Conservation (phyloP, 2,113 vertebrate genomes). For the Bombycilla garrulus region DNA sequence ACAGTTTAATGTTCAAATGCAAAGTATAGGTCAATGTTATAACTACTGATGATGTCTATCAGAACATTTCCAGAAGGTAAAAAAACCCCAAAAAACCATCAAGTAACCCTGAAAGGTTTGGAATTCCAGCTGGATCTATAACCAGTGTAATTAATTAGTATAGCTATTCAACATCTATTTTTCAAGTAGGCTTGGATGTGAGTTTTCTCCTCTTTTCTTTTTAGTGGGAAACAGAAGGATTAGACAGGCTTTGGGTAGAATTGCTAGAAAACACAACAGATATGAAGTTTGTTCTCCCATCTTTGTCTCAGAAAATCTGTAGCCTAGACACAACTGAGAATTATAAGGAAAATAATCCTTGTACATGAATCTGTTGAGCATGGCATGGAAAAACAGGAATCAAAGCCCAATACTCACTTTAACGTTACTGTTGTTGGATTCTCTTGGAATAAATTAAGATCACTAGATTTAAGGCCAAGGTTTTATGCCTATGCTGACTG, state of each 20-base stretch:
- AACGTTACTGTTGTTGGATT: conserved; percentile 34
- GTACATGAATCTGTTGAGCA: conserved; percentile 36
- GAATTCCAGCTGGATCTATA: background rate
- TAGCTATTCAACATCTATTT: background rate
- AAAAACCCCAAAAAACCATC: background rate
- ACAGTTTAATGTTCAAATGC: background rate
- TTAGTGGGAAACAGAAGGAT: conserved; percentile 73
- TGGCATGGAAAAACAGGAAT: conserved; percentile 46
- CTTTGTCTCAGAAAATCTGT: conserved; percentile 75
- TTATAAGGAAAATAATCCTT: conserved; percentile 14
- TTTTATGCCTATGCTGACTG: conserved; percentile 52
- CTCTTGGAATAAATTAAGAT: conserved; percentile 61
- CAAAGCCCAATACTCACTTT: conserved; percentile 24
- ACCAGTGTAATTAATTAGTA: conserved; percentile 18
- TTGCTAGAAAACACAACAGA: conserved; percentile 67
- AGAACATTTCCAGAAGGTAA: conserved; percentile 10
- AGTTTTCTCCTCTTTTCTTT: conserved; percentile 7
- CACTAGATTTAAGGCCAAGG: conserved; percentile 52
- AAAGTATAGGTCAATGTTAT: background rate
- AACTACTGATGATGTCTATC: background rate
- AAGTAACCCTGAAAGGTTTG: conserved; percentile 10
- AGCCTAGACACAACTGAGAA: background rate
- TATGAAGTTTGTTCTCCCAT: conserved; percentile 72
- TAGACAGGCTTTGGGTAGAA: conserved; percentile 79
- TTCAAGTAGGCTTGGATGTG: background rate